Base-by-base conservation (phyloP, 2,797 vertebrate genomes). In the Pelobates cultripes region DNA sequence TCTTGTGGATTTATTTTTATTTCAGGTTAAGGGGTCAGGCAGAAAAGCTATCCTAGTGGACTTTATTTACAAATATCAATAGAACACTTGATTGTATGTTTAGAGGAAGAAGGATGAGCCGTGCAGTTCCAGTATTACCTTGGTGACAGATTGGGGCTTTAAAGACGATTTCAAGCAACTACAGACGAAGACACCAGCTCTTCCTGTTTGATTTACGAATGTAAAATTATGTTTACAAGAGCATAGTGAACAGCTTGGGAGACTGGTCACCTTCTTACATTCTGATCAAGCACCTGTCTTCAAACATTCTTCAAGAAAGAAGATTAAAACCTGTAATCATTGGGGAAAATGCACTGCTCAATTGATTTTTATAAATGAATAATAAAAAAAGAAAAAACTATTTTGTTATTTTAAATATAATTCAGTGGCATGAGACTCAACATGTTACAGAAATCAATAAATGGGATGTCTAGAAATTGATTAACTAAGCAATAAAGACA, bases 1-100 rank as follows among this genome's bases (percentile, higher is more conserved):
- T 86, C 88, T 89, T 87, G 61, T 82, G 86, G 88, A 90, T 92
- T 89, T 92, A 92, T 94, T 91, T 91, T 93, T 88, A 92, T 89
- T 92, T 90, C 88, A 89, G 93, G 91, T 91, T 88, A 93, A 89
- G 89, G 91, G 92, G 93, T 94, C 92, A 92, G 89, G 85, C 86
- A 87, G 89, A 88, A 89, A 90, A 91, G 88, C 88, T 88, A 77
- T 87, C 85, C 70, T 83, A 87, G 84, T 74, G 86, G 84, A 88
- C 88, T 93, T 90, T 93, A 93, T 94, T 94, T 93, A 92, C 89
- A 88, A 88, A 88, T 92, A 88, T 90, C 88, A 86, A 86, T 86
- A 88, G 86, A 87, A 87, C 0, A 53, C 83, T 86, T 42, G 86
- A 81, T 55, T 84, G 86, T 84, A 87, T 69, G 41, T 91, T 91